Percentiles rank a stretch among this genome's conserved stretches.
Evolutionary conservation across 2,888 invertebrate genomes (phyloP).

Genomic region (Alentia gelatinosa): DNA sequence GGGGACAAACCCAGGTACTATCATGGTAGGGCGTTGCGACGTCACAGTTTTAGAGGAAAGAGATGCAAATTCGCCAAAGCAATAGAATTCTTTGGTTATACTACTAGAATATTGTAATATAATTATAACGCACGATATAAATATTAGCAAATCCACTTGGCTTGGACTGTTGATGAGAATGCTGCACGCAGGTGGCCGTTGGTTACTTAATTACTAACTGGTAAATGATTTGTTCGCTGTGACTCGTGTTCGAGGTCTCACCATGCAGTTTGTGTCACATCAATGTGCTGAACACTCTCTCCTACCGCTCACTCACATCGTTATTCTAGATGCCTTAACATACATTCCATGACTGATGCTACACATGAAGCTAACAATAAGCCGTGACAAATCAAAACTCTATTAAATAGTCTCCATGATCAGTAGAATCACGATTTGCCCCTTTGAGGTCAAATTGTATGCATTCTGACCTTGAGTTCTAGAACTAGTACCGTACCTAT

Average conservation of each 20-base stretch:
- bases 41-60: constrained; percentile 9
- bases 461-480: no score
- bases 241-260: not conserved
- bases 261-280: not conserved
- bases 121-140: constrained; percentile 44
- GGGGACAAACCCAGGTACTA: not conserved
- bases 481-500: no score
- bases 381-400: no score
- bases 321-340: constrained; percentile 25
- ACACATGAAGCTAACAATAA: no score
- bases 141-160: constrained; percentile 28
- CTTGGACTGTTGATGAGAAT: not conserved
- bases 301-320: not conserved
- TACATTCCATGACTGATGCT: constrained; percentile 16
- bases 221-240: not conserved
- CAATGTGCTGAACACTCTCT: not conserved
- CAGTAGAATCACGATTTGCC: no score
- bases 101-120: constrained; percentile 3
- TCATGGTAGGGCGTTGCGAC: constrained; percentile 19
- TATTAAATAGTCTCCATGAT: no score
- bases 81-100: constrained; percentile 42
- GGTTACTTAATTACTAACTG: not conserved
- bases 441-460: no score
- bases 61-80: constrained; percentile 54
- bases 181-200: not conserved